phyloP scores from a whole-genome alignment of 2,888 invertebrate species.

The Drosophila antonietae region DNA sequence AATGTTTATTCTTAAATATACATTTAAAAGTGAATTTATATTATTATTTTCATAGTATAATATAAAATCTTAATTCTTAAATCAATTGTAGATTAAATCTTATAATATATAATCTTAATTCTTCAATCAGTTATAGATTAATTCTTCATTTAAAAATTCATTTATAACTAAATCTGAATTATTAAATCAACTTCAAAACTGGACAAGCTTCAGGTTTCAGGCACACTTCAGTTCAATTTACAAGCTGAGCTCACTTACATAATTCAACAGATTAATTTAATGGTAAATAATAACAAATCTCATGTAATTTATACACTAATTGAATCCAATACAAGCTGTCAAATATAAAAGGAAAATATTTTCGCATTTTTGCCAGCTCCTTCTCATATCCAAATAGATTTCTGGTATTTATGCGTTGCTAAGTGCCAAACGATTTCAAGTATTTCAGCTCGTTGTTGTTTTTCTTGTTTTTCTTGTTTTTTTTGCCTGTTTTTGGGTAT shows the following conservation, averaged over 20 bases:
- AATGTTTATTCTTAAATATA: no score
- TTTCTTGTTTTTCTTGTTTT: no score
- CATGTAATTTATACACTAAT: not conserved
- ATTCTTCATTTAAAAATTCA: no score
- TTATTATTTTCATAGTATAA: no score
- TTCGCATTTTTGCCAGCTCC: slow-evolving; percentile 16
- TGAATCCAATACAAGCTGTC: slow-evolving; percentile 13
- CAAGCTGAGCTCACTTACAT: not conserved
- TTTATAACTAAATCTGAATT: no score
- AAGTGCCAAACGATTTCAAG: slow-evolving; percentile 53
- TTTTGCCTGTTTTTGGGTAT: slow-evolving; percentile 32
- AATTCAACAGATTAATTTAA: not conserved
- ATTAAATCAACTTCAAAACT: no score
- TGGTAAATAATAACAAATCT: not conserved
- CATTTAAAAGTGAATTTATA: no score
- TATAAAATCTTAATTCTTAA: no score
- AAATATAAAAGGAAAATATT: slow-evolving; percentile 1
- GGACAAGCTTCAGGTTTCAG: no score
- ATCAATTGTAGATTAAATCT: no score
- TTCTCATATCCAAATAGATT: not conserved
- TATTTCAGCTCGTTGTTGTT: slow-evolving; percentile 27
- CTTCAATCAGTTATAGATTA: no score
- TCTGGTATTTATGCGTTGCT: slow-evolving; percentile 52
- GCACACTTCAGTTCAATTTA: not conserved
- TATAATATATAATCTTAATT: no score